Percentiles rank a stretch among this genome's conserved stretches.
These are phyloP conservation scores for Phyllotis vaccarum DNA, from an alignment of 2,797 vertebrate genomes.

Conservation along the genomic window DNA sequence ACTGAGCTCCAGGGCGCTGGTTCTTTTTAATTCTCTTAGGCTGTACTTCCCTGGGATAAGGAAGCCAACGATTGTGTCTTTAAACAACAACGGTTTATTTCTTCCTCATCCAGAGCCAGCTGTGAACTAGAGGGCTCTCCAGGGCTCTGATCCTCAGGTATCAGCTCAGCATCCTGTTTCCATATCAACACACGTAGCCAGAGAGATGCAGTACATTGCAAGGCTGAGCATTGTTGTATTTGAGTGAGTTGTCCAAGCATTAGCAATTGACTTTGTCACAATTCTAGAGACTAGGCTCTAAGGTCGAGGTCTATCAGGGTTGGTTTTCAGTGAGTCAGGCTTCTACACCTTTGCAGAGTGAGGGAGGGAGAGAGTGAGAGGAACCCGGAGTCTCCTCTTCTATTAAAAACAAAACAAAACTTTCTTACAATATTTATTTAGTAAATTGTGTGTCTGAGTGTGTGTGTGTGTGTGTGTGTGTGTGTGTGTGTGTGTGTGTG, in stretches of 20 bases:
- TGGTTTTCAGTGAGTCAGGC: not conserved
- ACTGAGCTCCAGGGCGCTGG: not conserved
- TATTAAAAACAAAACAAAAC: not conserved
- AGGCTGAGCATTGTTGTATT: not conserved
- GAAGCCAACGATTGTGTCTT: not conserved
- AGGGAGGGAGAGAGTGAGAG: too few species aligned
- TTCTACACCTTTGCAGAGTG: not conserved
- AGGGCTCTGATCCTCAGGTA: not conserved
- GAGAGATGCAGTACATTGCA: not conserved
- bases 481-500: not conserved
- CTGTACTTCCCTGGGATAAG: not conserved
- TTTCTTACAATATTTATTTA: not conserved
- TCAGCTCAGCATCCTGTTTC: not conserved
- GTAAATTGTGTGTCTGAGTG: not conserved
- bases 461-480: not conserved
- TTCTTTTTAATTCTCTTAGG: not conserved
- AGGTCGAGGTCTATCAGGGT: not conserved
- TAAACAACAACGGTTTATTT: not conserved
- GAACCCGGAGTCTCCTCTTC: not conserved
- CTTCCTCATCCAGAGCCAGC: not conserved
- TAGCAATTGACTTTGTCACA: not conserved
- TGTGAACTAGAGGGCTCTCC: not conserved
- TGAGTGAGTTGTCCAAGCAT: not conserved
- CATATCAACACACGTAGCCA: not conserved
- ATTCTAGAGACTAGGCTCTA: not conserved